Evolutionary conservation across 2,113 vertebrate genomes (phyloP).

Genomic region (Poeciliopsis prolifica): DNA sequence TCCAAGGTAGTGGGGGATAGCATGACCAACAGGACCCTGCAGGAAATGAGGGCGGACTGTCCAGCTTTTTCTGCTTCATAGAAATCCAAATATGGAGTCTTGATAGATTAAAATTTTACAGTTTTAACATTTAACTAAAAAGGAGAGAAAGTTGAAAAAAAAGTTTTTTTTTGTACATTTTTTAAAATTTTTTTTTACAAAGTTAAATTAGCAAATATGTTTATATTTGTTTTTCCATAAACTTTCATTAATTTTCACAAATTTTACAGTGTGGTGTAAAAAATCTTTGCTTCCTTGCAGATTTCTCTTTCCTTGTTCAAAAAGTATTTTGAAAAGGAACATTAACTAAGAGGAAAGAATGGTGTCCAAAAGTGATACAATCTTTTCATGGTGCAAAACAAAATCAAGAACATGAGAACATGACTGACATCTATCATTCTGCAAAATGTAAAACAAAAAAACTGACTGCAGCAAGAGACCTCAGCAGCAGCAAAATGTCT

Average conservation of each 20-base stretch:
- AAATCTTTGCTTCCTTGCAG: too few relatives aligned
- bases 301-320: too few relatives aligned
- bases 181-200: too few relatives aligned
- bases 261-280: too few relatives aligned
- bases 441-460: neutral
- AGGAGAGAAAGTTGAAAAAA: too few relatives aligned
- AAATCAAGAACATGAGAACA: neutral
- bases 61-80: slow-evolving; percentile 29
- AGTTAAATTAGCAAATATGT: too few relatives aligned
- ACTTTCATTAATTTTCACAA: too few relatives aligned
- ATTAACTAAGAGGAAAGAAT: too few relatives aligned
- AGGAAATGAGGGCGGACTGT: slow-evolving; percentile 36
- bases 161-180: too few relatives aligned
- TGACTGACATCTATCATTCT: neutral
- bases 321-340: too few relatives aligned
- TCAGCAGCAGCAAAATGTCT: neutral
- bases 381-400: neutral
- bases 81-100: slow-evolving; percentile 32
- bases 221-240: too few relatives aligned
- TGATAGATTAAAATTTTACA: slow-evolving; percentile 14
- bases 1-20: slow-evolving; percentile 31
- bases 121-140: neutral
- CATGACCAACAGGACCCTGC: slow-evolving; percentile 44
- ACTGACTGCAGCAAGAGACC: neutral
- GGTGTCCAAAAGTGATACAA: too few relatives aligned